These are phyloP conservation scores for Tichodroma muraria DNA, from an alignment of 2,113 vertebrate species.

Conservation along the genomic window DNA sequence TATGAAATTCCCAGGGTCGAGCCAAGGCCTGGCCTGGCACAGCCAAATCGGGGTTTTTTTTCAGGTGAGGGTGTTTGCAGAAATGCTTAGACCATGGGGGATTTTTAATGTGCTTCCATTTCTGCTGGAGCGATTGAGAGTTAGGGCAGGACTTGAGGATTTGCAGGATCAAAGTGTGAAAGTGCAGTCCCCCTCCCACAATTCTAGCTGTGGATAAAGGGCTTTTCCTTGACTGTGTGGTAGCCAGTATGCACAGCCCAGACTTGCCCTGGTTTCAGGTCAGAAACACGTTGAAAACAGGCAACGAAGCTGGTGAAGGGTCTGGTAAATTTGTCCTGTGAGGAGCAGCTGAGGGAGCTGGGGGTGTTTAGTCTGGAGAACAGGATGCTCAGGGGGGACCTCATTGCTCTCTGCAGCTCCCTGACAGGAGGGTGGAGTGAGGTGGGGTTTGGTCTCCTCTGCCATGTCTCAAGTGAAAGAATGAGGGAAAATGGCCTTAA, in stretches of 20 bases:
- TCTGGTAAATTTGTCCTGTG: not conserved
- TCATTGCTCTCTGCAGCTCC: not conserved
- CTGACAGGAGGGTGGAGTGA: not conserved
- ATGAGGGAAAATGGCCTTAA: not conserved
- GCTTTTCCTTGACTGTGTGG: not conserved
- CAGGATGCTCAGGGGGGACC: not conserved
- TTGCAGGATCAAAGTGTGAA: not conserved
- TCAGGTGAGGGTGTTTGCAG: not conserved
- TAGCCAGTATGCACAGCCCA: not conserved
- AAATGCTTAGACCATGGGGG: accelerated
- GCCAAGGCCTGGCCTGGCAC: not conserved
- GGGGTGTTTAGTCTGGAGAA: not conserved
- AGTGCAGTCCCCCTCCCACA: not conserved
- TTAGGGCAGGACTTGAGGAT: not conserved
- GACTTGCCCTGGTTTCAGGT: not conserved
- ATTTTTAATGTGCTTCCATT: not conserved
- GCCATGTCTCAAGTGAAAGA: not conserved
- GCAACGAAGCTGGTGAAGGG: not conserved
- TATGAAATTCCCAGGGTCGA: not conserved
- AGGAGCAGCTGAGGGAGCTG: not conserved
- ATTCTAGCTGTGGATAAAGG: not conserved
- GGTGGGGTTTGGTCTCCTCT: not conserved
- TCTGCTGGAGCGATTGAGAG: not conserved
- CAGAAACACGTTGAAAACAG: not conserved
- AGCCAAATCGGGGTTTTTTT: not conserved